Percentiles rank a stretch among this genome's conserved stretches.
phyloP scores from a whole-genome alignment of 2,888 invertebrate species.

The Blastobasis adustella region DNA sequence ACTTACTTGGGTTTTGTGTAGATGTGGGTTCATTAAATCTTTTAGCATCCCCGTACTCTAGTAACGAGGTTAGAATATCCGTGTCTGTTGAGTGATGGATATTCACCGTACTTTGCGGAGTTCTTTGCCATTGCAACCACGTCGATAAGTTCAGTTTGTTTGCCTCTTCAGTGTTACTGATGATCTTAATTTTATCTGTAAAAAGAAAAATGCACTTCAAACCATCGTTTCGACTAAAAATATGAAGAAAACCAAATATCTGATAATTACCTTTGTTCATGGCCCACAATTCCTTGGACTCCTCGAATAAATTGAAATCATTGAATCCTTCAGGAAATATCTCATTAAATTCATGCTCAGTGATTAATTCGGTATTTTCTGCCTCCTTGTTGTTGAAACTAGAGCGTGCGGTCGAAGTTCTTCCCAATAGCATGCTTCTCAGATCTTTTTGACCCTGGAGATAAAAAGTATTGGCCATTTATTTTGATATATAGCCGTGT shows the following conservation, averaged over 20 bases:
- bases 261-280: constrained; percentile 39
- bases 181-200: constrained; percentile 24
- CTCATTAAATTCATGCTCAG: constrained; percentile 38
- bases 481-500: too few species aligned
- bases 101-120: constrained; percentile 52
- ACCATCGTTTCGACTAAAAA: too few species aligned
- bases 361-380: constrained; percentile 21
- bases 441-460: constrained; percentile 54
- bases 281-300: constrained; percentile 35
- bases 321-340: constrained; percentile 41
- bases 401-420: constrained; percentile 20
- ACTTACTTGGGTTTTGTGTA: constrained; percentile 56
- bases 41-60: constrained; percentile 66
- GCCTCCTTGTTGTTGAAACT: constrained; percentile 13
- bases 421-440: constrained; percentile 40
- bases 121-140: constrained; percentile 66
- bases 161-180: constrained; percentile 12
- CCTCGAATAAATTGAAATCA: constrained; percentile 17
- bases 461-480: not conserved
- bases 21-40: constrained; percentile 56
- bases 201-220: not conserved
- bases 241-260: too few species aligned
- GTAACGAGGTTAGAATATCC: constrained; percentile 52
- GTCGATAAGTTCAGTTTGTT: constrained; percentile 35
- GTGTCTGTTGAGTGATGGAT: constrained; percentile 62